Percentiles rank a stretch among this genome's conserved stretches.
Conservation (phyloP, 64 coral and sea anemone genomes). For the Montipora cactus region DNA sequence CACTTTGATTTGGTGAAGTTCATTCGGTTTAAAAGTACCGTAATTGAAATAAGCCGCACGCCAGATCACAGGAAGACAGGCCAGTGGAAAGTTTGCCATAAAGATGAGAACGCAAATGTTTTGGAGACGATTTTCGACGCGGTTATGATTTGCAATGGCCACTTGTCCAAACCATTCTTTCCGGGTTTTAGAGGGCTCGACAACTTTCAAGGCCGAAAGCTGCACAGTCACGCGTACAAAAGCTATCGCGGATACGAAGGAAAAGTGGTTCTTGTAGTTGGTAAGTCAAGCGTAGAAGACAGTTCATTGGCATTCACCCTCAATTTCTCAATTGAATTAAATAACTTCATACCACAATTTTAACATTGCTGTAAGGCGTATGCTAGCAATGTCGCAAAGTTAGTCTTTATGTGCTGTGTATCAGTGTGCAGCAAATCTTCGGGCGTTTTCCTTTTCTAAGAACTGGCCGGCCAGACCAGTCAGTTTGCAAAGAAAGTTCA, state of each 20-base stretch:
- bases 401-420: no score
- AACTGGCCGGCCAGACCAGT: no score
- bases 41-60: conserved; percentile 58
- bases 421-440: no score
- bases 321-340: no score
- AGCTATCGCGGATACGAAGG: conserved; percentile 65
- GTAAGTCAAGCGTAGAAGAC: conserved; percentile 21
- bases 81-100: conserved; percentile 68
- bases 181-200: conserved; percentile 65
- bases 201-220: conserved; percentile 64
- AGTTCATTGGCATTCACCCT: no score
- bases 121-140: conserved; percentile 70
- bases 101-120: not conserved
- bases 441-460: no score
- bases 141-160: conserved; percentile 84
- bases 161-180: conserved; percentile 62
- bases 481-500: no score
- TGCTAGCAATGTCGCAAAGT: no score
- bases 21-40: conserved; percentile 54
- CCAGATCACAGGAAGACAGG: conserved; percentile 38
- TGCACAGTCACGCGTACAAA: conserved; percentile 81
- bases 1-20: conserved; percentile 64
- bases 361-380: no score
- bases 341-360: no score
- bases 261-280: conserved; percentile 83